Percentiles rank a stretch among this genome's conserved stretches.
phyloP scores from a whole-genome alignment of 2,888 invertebrate species.

The Polyommatus iphigenia region DNA sequence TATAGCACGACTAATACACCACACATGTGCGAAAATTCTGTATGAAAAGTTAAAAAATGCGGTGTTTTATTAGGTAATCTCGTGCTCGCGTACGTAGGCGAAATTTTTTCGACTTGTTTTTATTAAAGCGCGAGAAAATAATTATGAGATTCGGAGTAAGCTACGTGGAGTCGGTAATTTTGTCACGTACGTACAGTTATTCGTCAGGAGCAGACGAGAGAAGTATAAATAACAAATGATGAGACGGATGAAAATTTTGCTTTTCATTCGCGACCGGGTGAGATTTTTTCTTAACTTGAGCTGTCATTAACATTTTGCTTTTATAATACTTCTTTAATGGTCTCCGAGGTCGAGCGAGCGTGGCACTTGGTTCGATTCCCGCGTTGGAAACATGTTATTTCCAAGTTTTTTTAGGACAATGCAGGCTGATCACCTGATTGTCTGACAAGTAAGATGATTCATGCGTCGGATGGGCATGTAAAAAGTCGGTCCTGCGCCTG shows the following conservation, averaged over 20 bases:
- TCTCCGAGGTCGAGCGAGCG: no score
- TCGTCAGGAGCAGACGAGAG: conserved; percentile 8
- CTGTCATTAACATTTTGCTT: background rate
- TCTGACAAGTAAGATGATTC: no score
- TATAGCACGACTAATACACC: background rate
- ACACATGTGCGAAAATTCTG: background rate
- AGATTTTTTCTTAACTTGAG: background rate
- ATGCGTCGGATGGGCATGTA: no score
- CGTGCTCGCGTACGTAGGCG: background rate
- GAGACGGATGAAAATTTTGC: background rate
- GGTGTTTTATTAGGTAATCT: background rate
- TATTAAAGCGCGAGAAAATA: conserved; percentile 18
- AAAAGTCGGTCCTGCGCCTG: no score
- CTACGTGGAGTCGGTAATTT: background rate
- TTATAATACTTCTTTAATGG: background rate
- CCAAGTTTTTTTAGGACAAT: no score
- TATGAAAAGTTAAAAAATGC: background rate
- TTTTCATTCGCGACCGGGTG: background rate
- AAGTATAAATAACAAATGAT: conserved; percentile 14
- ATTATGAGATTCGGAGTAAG: background rate
- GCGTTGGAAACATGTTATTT: no score
- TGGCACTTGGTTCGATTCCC: no score
- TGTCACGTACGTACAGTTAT: conserved; percentile 26
- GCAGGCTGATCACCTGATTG: no score
- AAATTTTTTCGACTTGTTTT: conserved; percentile 5